These are phyloP conservation scores for Clupea harengus DNA, from an alignment of 2,113 vertebrate species.

Conservation along the genomic window DNA sequence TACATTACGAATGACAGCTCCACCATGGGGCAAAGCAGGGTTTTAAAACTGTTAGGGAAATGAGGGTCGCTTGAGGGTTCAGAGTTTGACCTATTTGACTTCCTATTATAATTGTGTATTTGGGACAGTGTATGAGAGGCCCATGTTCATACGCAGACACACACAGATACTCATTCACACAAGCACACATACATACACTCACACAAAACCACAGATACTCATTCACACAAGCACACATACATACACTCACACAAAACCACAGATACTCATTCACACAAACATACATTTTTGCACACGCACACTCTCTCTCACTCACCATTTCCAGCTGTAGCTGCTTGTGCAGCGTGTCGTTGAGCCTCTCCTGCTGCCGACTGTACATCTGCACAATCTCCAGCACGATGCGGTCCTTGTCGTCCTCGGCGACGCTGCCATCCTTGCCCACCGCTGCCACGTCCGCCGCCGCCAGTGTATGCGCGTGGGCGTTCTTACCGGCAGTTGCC, in stretches of 20 bases:
- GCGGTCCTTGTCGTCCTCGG: slow-evolving; percentile 92
- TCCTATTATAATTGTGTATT: not conserved
- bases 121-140: not conserved
- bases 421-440: slow-evolving; percentile 64
- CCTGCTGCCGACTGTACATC: slow-evolving; percentile 92
- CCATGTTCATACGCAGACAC: not conserved
- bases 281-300: slow-evolving; percentile 36
- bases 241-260: slow-evolving; percentile 30
- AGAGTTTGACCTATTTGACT: not conserved
- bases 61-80: not conserved
- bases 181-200: slow-evolving; percentile 22
- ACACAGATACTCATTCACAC: slow-evolving; percentile 15
- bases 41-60: not conserved
- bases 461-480: slow-evolving; percentile 66
- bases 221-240: slow-evolving; percentile 24
- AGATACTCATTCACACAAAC: slow-evolving; percentile 23
- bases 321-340: slow-evolving; percentile 93
- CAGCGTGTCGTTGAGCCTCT: slow-evolving; percentile 89
- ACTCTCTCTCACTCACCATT: slow-evolving; percentile 75
- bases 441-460: slow-evolving; percentile 4
- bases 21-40: not conserved
- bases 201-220: no score
- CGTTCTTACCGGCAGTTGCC: slow-evolving; percentile 60
- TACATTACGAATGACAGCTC: not conserved
- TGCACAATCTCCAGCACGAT: slow-evolving; percentile 97